These are phyloP conservation scores for Melanophora roralis DNA, from an alignment of 2,888 invertebrate species.

Conservation along the genomic window DNA sequence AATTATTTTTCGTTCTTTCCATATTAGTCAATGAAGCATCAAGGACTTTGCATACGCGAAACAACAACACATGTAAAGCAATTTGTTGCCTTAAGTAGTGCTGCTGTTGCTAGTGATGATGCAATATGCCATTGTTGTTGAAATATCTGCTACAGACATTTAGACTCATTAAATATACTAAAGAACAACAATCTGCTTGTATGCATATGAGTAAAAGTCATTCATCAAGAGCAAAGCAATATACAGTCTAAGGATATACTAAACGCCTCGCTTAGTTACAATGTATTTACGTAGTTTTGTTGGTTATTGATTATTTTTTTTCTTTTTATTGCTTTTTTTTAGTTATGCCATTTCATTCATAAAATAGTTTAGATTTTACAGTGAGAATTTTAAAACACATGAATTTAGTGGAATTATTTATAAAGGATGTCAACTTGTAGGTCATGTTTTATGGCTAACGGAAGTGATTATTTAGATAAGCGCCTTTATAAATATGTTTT, in stretches of 20 bases:
- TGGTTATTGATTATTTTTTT: slow-evolving; percentile 36
- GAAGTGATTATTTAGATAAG: slow-evolving; percentile 22
- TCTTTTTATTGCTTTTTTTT: neutral
- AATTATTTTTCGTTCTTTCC: slow-evolving; percentile 4
- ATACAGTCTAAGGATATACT: neutral
- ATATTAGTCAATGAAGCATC: slow-evolving; percentile 66
- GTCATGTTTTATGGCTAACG: slow-evolving; percentile 44
- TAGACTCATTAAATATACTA: slow-evolving; percentile 48
- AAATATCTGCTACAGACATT: slow-evolving; percentile 57
- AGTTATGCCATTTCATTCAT: slow-evolving; percentile 53
- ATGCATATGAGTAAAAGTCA: slow-evolving; percentile 47
- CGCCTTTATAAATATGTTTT: neutral
- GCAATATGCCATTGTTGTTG: slow-evolving; percentile 50
- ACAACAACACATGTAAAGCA: neutral
- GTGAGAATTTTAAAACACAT: neutral
- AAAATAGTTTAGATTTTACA: slow-evolving; percentile 1
- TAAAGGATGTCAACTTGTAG: slow-evolving; percentile 45
- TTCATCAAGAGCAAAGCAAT: slow-evolving; percentile 54
- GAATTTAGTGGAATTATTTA: neutral
- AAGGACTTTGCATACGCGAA: slow-evolving; percentile 63
- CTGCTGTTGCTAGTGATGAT: slow-evolving; percentile 29
- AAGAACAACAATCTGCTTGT: neutral
- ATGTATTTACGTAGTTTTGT: slow-evolving; percentile 35
- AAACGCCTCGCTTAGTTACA: slow-evolving; percentile 7
- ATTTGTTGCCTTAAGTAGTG: slow-evolving; percentile 9